Conservation (phyloP, 2,888 invertebrate genomes). For the Melinaea menophilus region DNA sequence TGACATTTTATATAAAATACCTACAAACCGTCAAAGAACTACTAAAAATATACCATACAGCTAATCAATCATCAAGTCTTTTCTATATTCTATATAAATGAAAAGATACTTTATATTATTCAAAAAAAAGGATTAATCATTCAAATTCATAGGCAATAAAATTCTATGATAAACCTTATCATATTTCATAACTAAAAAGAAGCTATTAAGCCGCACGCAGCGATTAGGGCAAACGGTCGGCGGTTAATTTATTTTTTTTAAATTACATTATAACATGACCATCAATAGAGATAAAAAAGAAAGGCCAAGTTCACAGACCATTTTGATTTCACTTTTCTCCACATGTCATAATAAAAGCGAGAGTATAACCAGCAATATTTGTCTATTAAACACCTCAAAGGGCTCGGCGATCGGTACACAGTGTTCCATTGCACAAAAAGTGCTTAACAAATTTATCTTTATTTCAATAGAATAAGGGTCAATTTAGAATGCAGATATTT, state of each 20-base stretch:
- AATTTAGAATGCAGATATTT: conserved; percentile 7
- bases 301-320: conserved; percentile 34
- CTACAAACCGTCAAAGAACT: too few relatives aligned
- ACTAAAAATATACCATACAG: too few relatives aligned
- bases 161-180: not conserved
- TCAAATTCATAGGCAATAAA: too few relatives aligned
- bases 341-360: conserved; percentile 40
- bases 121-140: too few relatives aligned
- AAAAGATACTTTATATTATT: too few relatives aligned
- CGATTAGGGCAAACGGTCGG: conserved; percentile 1
- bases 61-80: too few relatives aligned
- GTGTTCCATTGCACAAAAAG: conserved; percentile 29
- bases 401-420: conserved; percentile 29
- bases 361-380: conserved; percentile 38
- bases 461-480: conserved; percentile 15
- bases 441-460: conserved; percentile 19
- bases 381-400: conserved; percentile 33
- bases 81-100: too few relatives aligned
- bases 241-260: conserved; percentile 11
- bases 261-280: conserved; percentile 18
- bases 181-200: not conserved
- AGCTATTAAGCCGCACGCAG: conserved; percentile 2
- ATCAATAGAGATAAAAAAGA: conserved; percentile 24
- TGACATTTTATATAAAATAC: not conserved
- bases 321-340: conserved; percentile 37